These are phyloP conservation scores for Ophraella communa DNA, from an alignment of 2,888 invertebrate genomes.

Conservation along the genomic window DNA sequence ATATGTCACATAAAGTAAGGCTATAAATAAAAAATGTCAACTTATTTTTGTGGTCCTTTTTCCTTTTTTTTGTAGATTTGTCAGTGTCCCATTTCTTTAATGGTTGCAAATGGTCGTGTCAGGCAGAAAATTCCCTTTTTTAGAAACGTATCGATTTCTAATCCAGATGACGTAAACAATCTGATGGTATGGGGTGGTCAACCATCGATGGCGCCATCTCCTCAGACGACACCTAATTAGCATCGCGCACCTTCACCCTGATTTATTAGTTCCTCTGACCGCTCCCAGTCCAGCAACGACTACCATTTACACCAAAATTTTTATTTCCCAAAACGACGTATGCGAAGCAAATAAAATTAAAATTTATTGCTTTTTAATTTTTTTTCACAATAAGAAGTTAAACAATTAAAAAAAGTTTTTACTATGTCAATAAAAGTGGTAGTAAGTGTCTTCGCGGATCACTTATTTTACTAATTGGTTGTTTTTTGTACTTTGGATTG, in stretches of 20 bases:
- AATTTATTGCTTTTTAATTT: too few species aligned
- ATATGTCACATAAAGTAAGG: not conserved
- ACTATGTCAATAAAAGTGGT: too few species aligned
- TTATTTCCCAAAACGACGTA: too few species aligned
- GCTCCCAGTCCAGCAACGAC: not conserved
- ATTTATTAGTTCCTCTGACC: conserved; percentile 55
- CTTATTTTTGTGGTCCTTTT: not conserved
- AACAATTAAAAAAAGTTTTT: too few species aligned
- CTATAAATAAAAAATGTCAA: not conserved
- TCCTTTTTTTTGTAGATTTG: conserved; percentile 1
- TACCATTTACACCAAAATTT: not conserved
- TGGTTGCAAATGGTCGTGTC: not conserved
- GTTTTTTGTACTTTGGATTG: too few species aligned
- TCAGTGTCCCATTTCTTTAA: conserved; percentile 4
- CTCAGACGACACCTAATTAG: conserved; percentile 58
- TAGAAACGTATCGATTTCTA: conserved; percentile 22
- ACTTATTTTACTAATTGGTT: too few species aligned
- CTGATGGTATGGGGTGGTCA: conserved; percentile 37
- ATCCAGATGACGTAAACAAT: conserved; percentile 23
- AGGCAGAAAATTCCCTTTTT: conserved; percentile 11
- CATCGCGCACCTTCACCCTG: conserved; percentile 57
- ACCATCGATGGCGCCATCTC: conserved; percentile 52
- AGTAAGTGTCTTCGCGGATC: too few species aligned
- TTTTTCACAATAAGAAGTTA: too few species aligned
- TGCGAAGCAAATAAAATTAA: too few species aligned